A percentile compares a stretch with the other conserved stretches of the same genome.
Conservation (phyloP, 2,888 invertebrate species). For the Epiblema foenella region DNA sequence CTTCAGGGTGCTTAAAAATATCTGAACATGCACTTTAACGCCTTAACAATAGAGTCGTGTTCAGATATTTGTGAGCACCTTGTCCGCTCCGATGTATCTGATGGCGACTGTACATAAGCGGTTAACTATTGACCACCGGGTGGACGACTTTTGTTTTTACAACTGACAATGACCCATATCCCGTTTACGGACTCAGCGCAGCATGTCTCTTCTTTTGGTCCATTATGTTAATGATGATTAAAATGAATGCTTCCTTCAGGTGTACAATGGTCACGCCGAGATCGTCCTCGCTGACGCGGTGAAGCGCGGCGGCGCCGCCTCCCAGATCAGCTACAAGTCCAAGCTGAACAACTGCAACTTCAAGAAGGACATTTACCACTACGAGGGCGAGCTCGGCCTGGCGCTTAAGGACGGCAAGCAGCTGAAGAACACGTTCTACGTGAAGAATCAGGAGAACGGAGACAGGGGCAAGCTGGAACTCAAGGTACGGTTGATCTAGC, state of each 20-base stretch:
- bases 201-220: no score
- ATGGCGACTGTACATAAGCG: no score
- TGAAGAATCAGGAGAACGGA: slow-evolving; percentile 66
- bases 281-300: slow-evolving; percentile 65
- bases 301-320: slow-evolving; percentile 69
- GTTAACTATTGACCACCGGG: no score
- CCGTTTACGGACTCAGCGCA: no score
- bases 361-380: slow-evolving; percentile 62
- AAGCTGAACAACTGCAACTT: slow-evolving; percentile 66
- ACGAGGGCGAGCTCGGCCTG: slow-evolving; percentile 69
- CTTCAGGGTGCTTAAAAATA: no score
- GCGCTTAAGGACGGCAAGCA: slow-evolving; percentile 69
- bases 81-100: no score
- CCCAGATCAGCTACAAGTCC: slow-evolving; percentile 67
- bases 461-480: slow-evolving; percentile 66
- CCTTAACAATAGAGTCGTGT: no score
- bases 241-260: slow-evolving; percentile 50
- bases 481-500: slow-evolving; percentile 58
- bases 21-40: no score
- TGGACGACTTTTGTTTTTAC: no score
- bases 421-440: slow-evolving; percentile 60
- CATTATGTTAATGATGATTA: not conserved
- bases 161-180: no score
- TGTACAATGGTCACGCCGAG: slow-evolving; percentile 65
- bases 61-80: no score